These are phyloP conservation scores for Subanguina moxae DNA, from an alignment of 1,140 invertebrate genomes.

Conservation along the genomic window DNA sequence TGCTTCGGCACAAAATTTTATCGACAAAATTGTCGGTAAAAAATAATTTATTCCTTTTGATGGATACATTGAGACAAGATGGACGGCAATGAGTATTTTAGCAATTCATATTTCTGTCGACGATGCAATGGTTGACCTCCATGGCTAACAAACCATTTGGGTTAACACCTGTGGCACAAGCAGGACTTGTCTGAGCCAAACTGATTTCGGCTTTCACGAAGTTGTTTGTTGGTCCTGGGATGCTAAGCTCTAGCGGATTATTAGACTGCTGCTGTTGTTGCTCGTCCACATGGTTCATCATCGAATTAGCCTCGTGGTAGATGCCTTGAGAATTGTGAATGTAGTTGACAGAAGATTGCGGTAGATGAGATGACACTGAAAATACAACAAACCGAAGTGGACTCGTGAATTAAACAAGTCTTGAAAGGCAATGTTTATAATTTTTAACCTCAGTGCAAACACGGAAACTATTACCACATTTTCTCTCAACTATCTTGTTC, in stretches of 20 bases:
- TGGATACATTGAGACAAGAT: no score
- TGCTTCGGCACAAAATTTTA: no score
- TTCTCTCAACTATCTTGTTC: no score
- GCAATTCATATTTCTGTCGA: background rate
- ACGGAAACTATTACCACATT: no score
- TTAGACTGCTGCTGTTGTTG: slow-evolving; percentile 4
- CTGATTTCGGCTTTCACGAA: background rate
- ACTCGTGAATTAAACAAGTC: no score
- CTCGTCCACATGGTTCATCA: background rate
- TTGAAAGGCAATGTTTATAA: no score
- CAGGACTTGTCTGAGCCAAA: background rate
- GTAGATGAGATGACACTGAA: background rate
- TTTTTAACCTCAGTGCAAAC: no score
- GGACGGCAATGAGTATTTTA: background rate
- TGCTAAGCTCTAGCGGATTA: background rate
- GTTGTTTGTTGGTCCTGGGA: background rate
- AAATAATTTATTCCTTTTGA: no score
- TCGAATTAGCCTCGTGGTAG: background rate
- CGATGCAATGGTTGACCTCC: slow-evolving; percentile 9
- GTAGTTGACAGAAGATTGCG: background rate
- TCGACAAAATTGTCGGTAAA: no score
- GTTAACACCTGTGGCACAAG: background rate
- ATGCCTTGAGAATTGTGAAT: background rate
- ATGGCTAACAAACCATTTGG: slow-evolving; percentile 5
- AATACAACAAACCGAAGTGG: no score